phyloP scores from a whole-genome alignment of 2,113 vertebrate species.

The Cavia porcellus region DNA sequence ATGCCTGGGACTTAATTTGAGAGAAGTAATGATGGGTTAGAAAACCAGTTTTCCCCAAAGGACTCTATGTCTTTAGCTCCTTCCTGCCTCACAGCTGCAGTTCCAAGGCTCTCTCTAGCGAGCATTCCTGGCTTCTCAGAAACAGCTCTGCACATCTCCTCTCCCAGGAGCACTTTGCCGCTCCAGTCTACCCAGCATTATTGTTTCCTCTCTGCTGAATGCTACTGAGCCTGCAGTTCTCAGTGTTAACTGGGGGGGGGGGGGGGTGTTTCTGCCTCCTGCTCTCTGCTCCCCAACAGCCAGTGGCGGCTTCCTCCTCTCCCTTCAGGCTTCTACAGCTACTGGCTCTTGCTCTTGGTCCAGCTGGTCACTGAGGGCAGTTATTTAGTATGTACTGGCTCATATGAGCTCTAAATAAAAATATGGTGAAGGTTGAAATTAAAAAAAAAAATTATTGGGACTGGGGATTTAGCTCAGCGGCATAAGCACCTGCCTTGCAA shows the following conservation, averaged over 20 bases:
- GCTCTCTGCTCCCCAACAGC: neutral
- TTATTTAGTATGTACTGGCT: neutral
- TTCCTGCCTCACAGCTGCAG: neutral
- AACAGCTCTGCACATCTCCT: neutral
- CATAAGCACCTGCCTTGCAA: too few relatives aligned
- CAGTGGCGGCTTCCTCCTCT: neutral
- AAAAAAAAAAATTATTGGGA: neutral
- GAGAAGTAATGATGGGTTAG: neutral
- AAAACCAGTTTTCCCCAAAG: neutral
- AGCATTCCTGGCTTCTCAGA: neutral
- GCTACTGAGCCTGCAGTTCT: neutral
- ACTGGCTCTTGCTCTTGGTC: neutral
- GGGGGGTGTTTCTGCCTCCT: neutral
- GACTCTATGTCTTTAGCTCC: neutral
- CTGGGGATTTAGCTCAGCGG: too few relatives aligned
- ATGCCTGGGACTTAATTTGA: neutral
- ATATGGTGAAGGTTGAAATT: neutral
- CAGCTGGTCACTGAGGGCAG: neutral
- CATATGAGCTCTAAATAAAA: too few relatives aligned
- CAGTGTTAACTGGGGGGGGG: accelerated
- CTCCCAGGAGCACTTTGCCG: accelerated
- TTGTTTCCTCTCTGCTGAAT: neutral
- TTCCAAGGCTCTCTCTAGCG: neutral
- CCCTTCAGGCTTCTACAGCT: neutral
- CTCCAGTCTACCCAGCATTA: neutral